Evolutionary conservation across 2,113 vertebrate genomes (phyloP).

Genomic region (Pagrus major): DNA sequence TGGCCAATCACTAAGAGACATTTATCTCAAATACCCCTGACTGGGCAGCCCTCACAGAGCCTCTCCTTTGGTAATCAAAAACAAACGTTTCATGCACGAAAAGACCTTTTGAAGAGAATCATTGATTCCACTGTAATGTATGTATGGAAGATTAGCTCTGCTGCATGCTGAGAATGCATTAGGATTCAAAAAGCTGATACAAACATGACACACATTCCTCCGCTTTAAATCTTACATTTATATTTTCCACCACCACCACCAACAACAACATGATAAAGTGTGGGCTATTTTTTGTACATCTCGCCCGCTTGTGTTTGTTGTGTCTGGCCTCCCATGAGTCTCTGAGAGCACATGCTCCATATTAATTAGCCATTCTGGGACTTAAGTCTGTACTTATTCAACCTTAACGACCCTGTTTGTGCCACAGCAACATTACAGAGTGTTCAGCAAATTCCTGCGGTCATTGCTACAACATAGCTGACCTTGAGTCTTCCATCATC

Average conservation of each 20-base stretch:
- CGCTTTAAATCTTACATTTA: neutral
- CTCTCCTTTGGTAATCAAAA: conserved; percentile 63
- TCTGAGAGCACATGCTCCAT: conserved; percentile 2
- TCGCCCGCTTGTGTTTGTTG: conserved; percentile 6
- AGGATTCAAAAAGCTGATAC: conserved; percentile 14
- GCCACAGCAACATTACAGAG: conserved; percentile 25
- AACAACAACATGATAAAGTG: conserved; percentile 13
- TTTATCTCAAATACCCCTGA: conserved; percentile 85
- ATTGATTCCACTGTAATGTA: conserved; percentile 24
- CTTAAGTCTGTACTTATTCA: conserved; percentile 51
- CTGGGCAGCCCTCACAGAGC: conserved; percentile 57
- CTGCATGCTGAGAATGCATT: conserved; percentile 27
- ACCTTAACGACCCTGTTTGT: conserved; percentile 59
- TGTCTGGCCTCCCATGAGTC: conserved; percentile 29
- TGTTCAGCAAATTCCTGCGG: conserved; percentile 55
- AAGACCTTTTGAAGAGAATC: conserved; percentile 32
- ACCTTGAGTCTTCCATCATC: conserved; percentile 64
- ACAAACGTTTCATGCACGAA: conserved; percentile 58
- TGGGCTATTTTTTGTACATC: conserved; percentile 3
- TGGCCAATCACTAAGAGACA: conserved; percentile 83
- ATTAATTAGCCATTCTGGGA: conserved; percentile 63
- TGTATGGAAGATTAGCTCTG: conserved; percentile 30
- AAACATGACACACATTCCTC: conserved; percentile 20
- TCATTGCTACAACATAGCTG: conserved; percentile 43
- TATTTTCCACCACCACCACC: neutral